phyloP scores from a whole-genome alignment of 2,797 vertebrate species.

The Poecilia velifera region DNA sequence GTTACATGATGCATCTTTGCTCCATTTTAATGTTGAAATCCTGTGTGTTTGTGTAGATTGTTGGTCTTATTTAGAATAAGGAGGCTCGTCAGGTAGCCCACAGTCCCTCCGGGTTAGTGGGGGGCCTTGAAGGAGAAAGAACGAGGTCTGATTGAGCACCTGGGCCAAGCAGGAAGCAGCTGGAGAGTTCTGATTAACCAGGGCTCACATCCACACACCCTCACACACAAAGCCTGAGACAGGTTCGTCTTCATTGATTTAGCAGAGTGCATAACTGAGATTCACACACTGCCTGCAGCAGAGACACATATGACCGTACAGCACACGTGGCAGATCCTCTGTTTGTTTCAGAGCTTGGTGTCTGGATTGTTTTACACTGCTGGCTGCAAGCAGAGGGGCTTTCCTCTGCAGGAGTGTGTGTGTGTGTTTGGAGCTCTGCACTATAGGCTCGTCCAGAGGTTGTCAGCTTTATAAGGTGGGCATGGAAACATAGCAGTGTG shows the following conservation, averaged over 20 bases:
- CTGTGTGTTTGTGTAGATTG: background rate
- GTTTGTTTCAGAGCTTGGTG: constrained; percentile 18
- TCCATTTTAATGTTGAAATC: background rate
- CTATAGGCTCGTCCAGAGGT: constrained; percentile 25
- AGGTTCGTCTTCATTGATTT: constrained; percentile 31
- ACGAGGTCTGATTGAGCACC: constrained; percentile 64
- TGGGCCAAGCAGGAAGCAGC: constrained; percentile 69
- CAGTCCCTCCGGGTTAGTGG: constrained; percentile 21
- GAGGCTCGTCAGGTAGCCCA: constrained; percentile 12
- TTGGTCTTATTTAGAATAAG: background rate
- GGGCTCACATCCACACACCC: constrained; percentile 31
- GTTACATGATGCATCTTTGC: background rate
- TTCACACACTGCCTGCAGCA: constrained; percentile 29
- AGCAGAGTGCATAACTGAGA: constrained; percentile 28
- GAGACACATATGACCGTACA: constrained; percentile 30
- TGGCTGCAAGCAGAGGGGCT: constrained; percentile 60
- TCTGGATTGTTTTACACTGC: constrained; percentile 37
- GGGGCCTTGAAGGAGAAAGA: constrained; percentile 24
- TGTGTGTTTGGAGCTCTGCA: constrained; percentile 30
- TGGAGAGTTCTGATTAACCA: constrained; percentile 66
- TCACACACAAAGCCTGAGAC: constrained; percentile 31
- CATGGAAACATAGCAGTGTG: constrained; percentile 39
- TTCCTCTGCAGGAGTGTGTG: constrained; percentile 47
- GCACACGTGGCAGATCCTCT: constrained; percentile 50
- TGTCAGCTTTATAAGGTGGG: constrained; percentile 44